Conservation (phyloP, 1,140 invertebrate genomes). For the Drosophila quadrilineata region DNA sequence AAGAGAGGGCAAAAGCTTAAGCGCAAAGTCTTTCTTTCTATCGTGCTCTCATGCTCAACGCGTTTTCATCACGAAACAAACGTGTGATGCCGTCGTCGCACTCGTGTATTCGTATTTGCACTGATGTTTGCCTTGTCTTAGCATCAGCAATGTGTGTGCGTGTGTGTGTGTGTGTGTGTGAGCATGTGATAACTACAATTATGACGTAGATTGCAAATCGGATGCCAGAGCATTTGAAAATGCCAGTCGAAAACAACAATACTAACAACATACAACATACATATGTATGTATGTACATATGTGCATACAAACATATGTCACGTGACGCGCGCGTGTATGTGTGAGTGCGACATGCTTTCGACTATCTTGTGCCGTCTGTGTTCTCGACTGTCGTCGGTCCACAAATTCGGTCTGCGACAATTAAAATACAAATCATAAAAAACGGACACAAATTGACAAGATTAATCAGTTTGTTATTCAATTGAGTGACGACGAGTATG, state of each 20-base stretch:
- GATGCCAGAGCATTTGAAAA: slow-evolving; percentile 33
- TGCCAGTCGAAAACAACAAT: slow-evolving; percentile 14
- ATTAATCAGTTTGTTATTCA: no score
- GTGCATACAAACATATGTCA: no score
- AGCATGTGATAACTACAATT: slow-evolving; percentile 22
- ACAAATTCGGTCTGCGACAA: no score
- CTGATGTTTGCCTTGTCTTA: neutral
- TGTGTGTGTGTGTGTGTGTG: neutral
- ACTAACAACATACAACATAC: no score
- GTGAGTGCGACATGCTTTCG: no score
- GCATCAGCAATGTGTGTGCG: neutral
- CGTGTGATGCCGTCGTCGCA: slow-evolving; percentile 26
- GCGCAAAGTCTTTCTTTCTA: neutral
- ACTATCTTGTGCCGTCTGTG: no score
- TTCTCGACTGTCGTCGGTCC: no score
- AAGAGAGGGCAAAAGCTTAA: no score
- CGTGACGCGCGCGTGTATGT: slow-evolving; percentile 15
- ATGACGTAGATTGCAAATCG: slow-evolving; percentile 24
- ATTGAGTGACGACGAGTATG: no score
- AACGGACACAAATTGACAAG: no score
- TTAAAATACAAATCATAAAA: no score
- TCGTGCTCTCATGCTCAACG: neutral
- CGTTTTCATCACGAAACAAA: slow-evolving; percentile 26
- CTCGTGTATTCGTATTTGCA: neutral
- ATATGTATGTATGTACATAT: no score